Conservation (phyloP, 2,113 vertebrate species). For the Corythornis madagascariensis region DNA sequence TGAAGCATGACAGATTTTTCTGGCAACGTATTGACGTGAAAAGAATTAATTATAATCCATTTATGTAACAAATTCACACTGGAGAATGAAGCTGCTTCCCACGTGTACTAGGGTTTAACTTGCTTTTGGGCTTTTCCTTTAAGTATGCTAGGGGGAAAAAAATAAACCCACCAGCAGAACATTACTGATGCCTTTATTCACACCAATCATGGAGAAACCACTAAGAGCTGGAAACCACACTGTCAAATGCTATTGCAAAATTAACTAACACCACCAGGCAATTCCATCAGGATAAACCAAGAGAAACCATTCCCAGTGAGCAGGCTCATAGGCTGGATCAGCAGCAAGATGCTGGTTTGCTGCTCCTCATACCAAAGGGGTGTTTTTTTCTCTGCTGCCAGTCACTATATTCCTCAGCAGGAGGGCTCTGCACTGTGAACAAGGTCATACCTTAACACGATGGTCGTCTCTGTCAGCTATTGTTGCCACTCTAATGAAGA, state of each 20-base stretch:
- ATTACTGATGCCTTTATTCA: background rate
- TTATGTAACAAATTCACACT: background rate
- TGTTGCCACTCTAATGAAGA: constrained; percentile 85
- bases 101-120: background rate
- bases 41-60: background rate
- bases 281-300: background rate
- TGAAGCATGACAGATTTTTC: background rate
- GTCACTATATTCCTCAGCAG: background rate
- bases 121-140: background rate
- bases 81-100: background rate
- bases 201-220: background rate
- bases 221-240: background rate
- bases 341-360: background rate
- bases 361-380: background rate
- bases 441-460: constrained; percentile 79
- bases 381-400: background rate
- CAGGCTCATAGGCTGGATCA: background rate
- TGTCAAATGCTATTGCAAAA: background rate
- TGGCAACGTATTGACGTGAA: background rate
- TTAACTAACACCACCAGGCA: background rate
- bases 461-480: constrained; percentile 79
- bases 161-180: background rate
- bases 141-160: background rate
- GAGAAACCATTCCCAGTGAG: background rate
- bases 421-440: background rate